These are phyloP conservation scores for Andrena minutula DNA, from an alignment of 2,888 invertebrate species.

Conservation along the genomic window DNA sequence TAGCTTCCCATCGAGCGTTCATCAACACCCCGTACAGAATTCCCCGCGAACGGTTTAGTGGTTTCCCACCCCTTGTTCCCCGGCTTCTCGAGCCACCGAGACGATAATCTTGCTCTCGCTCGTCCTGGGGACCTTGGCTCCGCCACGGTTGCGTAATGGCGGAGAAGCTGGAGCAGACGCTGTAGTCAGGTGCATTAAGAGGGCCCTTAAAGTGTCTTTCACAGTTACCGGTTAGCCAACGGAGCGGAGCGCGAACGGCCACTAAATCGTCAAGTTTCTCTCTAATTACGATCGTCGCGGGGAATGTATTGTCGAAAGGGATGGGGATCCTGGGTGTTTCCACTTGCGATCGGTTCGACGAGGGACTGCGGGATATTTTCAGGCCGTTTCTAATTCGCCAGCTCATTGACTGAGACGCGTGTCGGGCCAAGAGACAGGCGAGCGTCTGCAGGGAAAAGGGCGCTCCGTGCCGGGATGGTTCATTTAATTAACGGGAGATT, in stretches of 20 bases:
- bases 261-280: conserved; percentile 70
- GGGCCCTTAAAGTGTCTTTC: conserved; percentile 70
- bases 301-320: conserved; percentile 55
- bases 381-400: conserved; percentile 43
- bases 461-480: conserved; percentile 42
- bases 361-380: conserved; percentile 50
- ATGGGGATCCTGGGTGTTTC: too few relatives aligned
- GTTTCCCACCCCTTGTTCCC: conserved; percentile 25
- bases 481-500: conserved; percentile 80
- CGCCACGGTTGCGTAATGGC: conserved; percentile 52
- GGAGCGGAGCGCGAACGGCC: conserved; percentile 56
- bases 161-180: conserved; percentile 20
- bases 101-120: conserved; percentile 33
- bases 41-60: conserved; percentile 18
- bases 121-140: conserved; percentile 22
- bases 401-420: conserved; percentile 42
- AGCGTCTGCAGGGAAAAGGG: conserved; percentile 7
- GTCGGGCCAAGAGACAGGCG: conserved; percentile 3
- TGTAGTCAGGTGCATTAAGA: conserved; percentile 67
- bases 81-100: neutral
- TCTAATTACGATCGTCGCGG: conserved; percentile 64
- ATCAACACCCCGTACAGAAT: conserved; percentile 11
- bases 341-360: neutral
- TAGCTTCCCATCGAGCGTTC: conserved; percentile 9
- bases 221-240: conserved; percentile 64